Conservation (phyloP, 2,113 vertebrate genomes). For the Oxygymnocypris stewartii region DNA sequence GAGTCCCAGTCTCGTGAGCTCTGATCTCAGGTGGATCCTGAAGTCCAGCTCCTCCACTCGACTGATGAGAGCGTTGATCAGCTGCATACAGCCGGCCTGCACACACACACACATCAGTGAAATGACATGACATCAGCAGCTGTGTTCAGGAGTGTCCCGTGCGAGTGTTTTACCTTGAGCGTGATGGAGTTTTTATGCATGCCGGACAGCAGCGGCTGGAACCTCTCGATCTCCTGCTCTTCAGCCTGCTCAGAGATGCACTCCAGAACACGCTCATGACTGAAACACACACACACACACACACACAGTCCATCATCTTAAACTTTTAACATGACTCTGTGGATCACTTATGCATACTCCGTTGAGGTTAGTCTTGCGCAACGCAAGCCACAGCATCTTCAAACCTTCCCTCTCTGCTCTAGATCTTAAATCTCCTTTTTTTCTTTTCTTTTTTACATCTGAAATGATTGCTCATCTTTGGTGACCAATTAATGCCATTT, state of each 20-base stretch:
- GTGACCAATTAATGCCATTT: neutral
- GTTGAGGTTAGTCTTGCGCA: neutral
- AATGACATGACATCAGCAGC: neutral
- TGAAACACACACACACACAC: slow-evolving; percentile 41
- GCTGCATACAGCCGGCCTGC: slow-evolving; percentile 85
- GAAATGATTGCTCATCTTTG: too few species aligned
- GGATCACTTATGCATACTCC: neutral
- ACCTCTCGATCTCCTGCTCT: slow-evolving; percentile 81
- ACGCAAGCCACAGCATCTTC: neutral
- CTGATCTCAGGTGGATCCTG: slow-evolving; percentile 87
- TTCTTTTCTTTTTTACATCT: too few species aligned
- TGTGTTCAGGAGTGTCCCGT: neutral
- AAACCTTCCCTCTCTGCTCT: too few species aligned
- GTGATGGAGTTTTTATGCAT: slow-evolving; percentile 77
- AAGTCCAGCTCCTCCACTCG: slow-evolving; percentile 87
- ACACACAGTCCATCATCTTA: neutral
- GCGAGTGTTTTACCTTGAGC: slow-evolving; percentile 75
- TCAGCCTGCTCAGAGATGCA: slow-evolving; percentile 86
- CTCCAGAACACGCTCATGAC: slow-evolving; percentile 83
- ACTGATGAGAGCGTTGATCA: slow-evolving; percentile 87
- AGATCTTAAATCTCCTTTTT: too few species aligned
- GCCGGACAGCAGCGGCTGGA: slow-evolving; percentile 83
- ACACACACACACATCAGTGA: neutral
- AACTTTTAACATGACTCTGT: neutral
- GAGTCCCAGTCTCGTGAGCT: slow-evolving; percentile 83